Base-by-base conservation (phyloP, 2,113 vertebrate species). In the Antennarius striatus region DNA sequence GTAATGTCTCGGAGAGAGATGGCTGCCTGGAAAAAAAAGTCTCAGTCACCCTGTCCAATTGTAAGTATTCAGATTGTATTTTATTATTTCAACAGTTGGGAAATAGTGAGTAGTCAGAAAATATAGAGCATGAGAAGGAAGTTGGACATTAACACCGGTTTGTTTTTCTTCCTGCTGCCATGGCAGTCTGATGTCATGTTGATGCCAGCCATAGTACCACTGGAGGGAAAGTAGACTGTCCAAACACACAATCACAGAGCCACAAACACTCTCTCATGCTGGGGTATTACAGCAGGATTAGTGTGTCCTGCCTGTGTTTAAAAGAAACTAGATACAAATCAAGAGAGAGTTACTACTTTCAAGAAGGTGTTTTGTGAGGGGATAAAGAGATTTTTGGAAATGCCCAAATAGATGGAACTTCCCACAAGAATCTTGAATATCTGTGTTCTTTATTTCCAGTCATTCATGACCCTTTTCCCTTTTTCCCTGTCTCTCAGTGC, bases 401-500 rank as follows among this genome's bases (percentile, higher is more conserved):
- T 39, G 52, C 65, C 49, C 50, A 46, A 63, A 61, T 12, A 9
- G 7, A 22, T 29, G 6, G 36, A 63, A 16, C 28, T 42, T 56
- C 40, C 47, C 48, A 4, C 50, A 28, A 40, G 53, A 56, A 43
- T 43, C 40, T 6, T 10, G 56, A 14, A 55, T 17, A 56, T 11
- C 11, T 43, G 6, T 61, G 39, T 17, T 4, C 32, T 15, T 3
- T 51, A 14, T n/a, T 43, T 36, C 59, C 22, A 53, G 10, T 47
- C 6, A 10, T 45, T 56, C 15, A 15, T 15, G 17, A 10, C 6
- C 5, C n/a, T 16, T 17, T 22, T n/a, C 59, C 3, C 42, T 13
- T 22, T 49, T 14, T 30, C 45, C 3, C 17, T 61, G 1, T 49
- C 8, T 47, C n/a, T 67, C 83, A 99, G 98, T 99, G 98, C 78